These are phyloP conservation scores for Papilio dardanus DNA, from an alignment of 1,140 invertebrate genomes.

Conservation along the genomic window DNA sequence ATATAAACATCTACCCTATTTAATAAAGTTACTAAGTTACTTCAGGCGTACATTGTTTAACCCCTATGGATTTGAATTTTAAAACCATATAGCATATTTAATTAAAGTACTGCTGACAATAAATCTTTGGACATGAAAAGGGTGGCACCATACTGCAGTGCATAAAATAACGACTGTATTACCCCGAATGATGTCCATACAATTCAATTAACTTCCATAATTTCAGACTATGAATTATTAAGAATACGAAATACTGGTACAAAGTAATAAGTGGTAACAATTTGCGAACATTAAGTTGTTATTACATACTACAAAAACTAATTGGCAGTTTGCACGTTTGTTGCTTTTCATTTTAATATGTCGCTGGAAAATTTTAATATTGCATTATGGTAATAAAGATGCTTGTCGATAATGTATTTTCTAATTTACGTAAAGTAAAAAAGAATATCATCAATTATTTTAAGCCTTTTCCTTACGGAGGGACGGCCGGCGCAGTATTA, in stretches of 20 bases:
- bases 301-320: neutral
- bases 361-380: neutral
- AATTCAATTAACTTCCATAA: too few species aligned
- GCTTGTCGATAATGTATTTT: neutral
- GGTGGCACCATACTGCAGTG: neutral
- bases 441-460: neutral
- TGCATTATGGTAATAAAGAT: neutral
- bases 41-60: neutral
- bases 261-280: neutral
- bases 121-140: constrained; percentile 9
- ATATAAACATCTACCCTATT: neutral
- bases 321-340: neutral
- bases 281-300: neutral
- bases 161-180: neutral
- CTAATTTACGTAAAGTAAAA: too few species aligned
- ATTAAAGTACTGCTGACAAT: neutral
- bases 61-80: neutral
- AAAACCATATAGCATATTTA: neutral
- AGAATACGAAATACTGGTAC: neutral
- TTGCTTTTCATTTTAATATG: neutral
- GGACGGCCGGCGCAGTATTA: too few species aligned
- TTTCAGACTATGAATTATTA: too few species aligned
- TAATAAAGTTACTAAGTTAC: neutral
- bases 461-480: neutral
- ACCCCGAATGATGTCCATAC: neutral